Percentiles rank a stretch among this genome's conserved stretches.
Conservation (phyloP, 1,140 invertebrate species). For the Triops longicaudatus region DNA sequence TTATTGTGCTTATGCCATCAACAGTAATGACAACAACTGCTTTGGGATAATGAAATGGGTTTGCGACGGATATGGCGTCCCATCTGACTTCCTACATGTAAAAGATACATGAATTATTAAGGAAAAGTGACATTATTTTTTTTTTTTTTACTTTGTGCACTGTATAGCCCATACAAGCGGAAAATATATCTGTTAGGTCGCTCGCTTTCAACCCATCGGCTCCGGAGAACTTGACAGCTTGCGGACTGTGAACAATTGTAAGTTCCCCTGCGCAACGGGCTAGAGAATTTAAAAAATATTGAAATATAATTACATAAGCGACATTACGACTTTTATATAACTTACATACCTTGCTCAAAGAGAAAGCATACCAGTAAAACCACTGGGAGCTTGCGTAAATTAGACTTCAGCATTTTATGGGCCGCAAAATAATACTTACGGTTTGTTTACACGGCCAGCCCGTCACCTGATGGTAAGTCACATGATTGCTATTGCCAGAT, state of each 20-base stretch:
- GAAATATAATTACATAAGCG: neutral
- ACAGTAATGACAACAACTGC: constrained; percentile 63
- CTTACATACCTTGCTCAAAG: neutral
- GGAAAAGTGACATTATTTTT: neutral
- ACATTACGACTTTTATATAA: neutral
- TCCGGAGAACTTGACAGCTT: constrained; percentile 55
- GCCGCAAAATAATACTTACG: neutral
- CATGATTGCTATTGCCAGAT: neutral
- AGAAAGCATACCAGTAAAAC: neutral
- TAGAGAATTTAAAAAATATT: constrained; percentile 39
- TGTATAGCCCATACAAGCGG: constrained; percentile 57
- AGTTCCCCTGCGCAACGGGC: constrained; percentile 57
- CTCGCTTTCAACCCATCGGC: constrained; percentile 51
- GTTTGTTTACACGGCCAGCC: neutral
- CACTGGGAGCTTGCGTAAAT: neutral
- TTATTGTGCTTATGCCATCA: constrained; percentile 50
- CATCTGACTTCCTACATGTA: constrained; percentile 53
- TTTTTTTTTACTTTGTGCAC: constrained; percentile 46
- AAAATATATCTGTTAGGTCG: constrained; percentile 60
- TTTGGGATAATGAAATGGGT: constrained; percentile 68
- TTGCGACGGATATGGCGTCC: constrained; percentile 56
- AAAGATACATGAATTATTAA: constrained; percentile 17
- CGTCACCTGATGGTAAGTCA: neutral
- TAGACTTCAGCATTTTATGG: neutral
- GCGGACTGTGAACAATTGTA: constrained; percentile 53